Conservation (phyloP, 2,797 vertebrate genomes). For the Gymnocypris eckloni region DNA sequence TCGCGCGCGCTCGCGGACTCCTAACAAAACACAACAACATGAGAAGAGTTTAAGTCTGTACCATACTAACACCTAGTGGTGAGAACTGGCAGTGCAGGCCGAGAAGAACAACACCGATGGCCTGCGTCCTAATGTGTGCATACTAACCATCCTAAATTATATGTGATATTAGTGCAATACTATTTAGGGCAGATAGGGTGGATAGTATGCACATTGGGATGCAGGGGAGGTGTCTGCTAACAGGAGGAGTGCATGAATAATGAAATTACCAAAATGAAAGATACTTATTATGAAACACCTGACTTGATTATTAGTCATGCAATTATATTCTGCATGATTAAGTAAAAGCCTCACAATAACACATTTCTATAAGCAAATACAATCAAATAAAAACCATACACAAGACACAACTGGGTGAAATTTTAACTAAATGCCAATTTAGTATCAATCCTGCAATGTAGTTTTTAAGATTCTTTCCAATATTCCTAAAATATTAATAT, state of each 20-base stretch:
- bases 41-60: neutral
- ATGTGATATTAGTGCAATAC: no score
- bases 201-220: no score
- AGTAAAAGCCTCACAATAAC: neutral
- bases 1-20: slow-evolving; percentile 83
- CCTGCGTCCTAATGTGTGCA: no score
- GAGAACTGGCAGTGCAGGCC: slow-evolving; percentile 5
- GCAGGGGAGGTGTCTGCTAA: neutral
- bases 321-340: neutral
- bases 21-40: slow-evolving; percentile 64
- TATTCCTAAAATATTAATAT: neutral
- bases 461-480: neutral
- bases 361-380: neutral
- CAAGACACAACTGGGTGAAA: neutral
- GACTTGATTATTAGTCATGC: neutral
- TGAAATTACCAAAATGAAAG: neutral
- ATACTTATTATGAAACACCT: neutral
- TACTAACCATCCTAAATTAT: no score
- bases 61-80: slow-evolving; percentile 63
- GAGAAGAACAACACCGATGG: neutral
- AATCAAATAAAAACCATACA: neutral
- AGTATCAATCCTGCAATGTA: neutral
- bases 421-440: neutral
- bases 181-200: no score
- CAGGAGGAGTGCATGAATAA: neutral